These are phyloP conservation scores for Microctonus hyperodae DNA, from an alignment of 2,888 invertebrate genomes.

Conservation along the genomic window DNA sequence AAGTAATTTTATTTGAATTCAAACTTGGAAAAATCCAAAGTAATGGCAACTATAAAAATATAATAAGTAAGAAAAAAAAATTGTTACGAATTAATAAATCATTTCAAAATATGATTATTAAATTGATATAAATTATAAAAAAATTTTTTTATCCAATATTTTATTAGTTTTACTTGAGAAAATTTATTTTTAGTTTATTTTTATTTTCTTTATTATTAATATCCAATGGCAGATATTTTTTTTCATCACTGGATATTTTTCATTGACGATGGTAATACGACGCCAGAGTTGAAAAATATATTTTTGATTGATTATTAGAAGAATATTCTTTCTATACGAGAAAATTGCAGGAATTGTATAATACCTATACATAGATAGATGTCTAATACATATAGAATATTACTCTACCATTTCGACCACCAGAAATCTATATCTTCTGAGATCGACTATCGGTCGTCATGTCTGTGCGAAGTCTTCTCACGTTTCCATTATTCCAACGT, in stretches of 20 bases:
- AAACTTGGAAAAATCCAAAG: too few relatives aligned
- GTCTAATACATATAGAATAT: neutral
- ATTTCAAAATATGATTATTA: too few relatives aligned
- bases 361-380: neutral
- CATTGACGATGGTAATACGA: neutral
- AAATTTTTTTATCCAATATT: too few relatives aligned
- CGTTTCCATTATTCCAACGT: slow-evolving; percentile 48
- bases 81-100: too few relatives aligned
- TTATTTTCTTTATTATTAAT: too few relatives aligned
- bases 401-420: neutral
- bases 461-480: slow-evolving; percentile 40
- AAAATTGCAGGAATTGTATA: slow-evolving; percentile 8
- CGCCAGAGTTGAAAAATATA: neutral
- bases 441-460: slow-evolving; percentile 28
- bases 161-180: too few relatives aligned
- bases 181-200: too few relatives aligned
- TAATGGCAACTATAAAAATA: too few relatives aligned
- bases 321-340: neutral
- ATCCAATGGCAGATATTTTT: neutral
- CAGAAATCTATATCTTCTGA: slow-evolving; percentile 16
- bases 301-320: slow-evolving; percentile 19
- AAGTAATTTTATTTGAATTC: slow-evolving; percentile 14
- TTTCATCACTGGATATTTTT: neutral
- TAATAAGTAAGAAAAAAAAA: too few relatives aligned
- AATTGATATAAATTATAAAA: too few relatives aligned